phyloP scores from a whole-genome alignment of 2,888 invertebrate species.

The Seira ritae region DNA sequence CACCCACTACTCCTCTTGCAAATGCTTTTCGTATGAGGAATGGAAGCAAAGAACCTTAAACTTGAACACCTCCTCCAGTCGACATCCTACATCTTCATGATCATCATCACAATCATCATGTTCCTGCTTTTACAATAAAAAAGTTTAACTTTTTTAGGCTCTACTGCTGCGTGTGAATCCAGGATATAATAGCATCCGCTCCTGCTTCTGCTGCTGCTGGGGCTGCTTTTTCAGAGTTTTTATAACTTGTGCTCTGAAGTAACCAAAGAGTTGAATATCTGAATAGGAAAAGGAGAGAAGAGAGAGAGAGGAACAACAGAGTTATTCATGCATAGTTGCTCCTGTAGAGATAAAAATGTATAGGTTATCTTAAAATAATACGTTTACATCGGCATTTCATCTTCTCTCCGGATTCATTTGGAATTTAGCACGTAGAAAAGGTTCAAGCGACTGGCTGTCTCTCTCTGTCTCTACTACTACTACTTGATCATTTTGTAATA shows the following conservation, averaged over 20 bases:
- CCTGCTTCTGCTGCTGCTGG: background rate
- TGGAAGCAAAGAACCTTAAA: slow-evolving; percentile 68
- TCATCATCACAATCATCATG: slow-evolving; percentile 44
- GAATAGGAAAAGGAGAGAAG: background rate
- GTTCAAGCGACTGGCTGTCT: slow-evolving; percentile 33
- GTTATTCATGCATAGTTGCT: slow-evolving; percentile 7
- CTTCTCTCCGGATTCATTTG: slow-evolving; percentile 54
- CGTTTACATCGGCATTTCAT: slow-evolving; percentile 42
- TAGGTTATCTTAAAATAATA: slow-evolving; percentile 14
- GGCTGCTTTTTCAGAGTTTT: background rate
- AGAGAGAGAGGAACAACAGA: slow-evolving; percentile 1
- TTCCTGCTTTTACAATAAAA: slow-evolving; percentile 21
- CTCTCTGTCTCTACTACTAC: slow-evolving; percentile 23
- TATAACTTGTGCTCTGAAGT: background rate
- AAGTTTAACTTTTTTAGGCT: slow-evolving; percentile 16
- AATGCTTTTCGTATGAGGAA: slow-evolving; percentile 20
- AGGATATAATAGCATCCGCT: slow-evolving; percentile 62
- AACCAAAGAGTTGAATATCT: background rate
- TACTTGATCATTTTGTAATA: slow-evolving; percentile 20
- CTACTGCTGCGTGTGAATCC: slow-evolving; percentile 48
- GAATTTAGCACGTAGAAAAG: slow-evolving; percentile 57
- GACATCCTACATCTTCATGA: slow-evolving; percentile 60
- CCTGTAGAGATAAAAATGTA: background rate
- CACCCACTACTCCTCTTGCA: slow-evolving; percentile 36
- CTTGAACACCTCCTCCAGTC: slow-evolving; percentile 72